Base-by-base conservation (phyloP, 2,888 invertebrate genomes). In the Drosophila limbata region DNA sequence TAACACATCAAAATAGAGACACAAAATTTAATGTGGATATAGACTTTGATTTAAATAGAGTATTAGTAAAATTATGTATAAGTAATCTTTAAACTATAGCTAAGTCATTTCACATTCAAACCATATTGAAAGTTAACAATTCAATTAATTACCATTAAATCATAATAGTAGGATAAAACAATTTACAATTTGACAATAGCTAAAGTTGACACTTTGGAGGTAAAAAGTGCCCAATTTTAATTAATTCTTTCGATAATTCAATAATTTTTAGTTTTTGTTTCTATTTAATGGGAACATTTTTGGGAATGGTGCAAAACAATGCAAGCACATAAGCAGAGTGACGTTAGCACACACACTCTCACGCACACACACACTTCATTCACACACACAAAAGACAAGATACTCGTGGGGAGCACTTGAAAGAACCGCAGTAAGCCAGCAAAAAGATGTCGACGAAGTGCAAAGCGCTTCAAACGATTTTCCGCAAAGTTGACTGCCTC, bases 401-500 rank as follows among this genome's bases (percentile, higher is more conserved):
- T 37, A 60, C 62, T 37, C 42, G 42, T 51, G 55, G 56, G 37
- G 45, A 74, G 74, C 65, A 76, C 81, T 71, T 69, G 64, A 70
- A 69, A 59, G 69, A 71, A 69, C 42, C 66, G 52, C 67, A 78
- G 55, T 78, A 80, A 77, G 77, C 70, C 77, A 70, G 77, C 67
- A 73, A 74, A 77, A 81, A 88, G 81, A 79, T 88, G 84, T 86
- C 84, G 88, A 84, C 82, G 84, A 87, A 85, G 87, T 86, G 87
- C 80, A 85, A 86, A 87, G 86, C 84, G 87, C 79, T 85, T 85
- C 86, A 87, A 86, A 87, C 85, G 87, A 86, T 86, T 86, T 86
- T 86, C 86, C 87, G 88, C 85, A 84, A 86, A 85, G 85, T 87
- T 86, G 84, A 82, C 88, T 86, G 84, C 84, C 74, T 85, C 73